Base-by-base conservation (phyloP, 2,797 vertebrate genomes). In the Galaxias olidus region DNA sequence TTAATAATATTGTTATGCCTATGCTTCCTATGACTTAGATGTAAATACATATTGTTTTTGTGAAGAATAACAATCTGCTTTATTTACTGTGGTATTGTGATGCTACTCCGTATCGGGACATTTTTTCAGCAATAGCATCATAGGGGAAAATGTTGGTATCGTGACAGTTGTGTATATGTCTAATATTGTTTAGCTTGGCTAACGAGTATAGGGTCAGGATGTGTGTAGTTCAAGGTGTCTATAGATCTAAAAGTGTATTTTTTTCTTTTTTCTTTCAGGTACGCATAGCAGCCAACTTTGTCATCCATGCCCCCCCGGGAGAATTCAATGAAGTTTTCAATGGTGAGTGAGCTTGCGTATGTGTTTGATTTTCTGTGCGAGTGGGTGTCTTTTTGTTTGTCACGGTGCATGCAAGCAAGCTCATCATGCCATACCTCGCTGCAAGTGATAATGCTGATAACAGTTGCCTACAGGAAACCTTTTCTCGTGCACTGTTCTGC, bases 241-340 rank as follows among this genome's bases (percentile, higher is more conserved):
- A 71, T 61, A 62, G 58, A 12, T 56, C 20, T 57, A 65, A 60
- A 30, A 60, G 53, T 41, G 13, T 55, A 11, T 42, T 55, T n/a
- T 19, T 30, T 19, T 53, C 48, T 64, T 83, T 14, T 41, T 86
- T 13, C 2, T 20, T 10, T 44, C 82, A 98, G 96, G 94, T 98
- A 80, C 95, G 96, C 85, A 94, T 98, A 92, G 94, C 96, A 68
- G 94, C 96, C 69, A 97, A 96, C 87, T 98, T 98, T 79, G 94
- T 98, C 83, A 96, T 95, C 87, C 96, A 98, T 64, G 95, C 96
- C 77, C 96, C 96, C 54, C 96, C 96, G 78, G 96, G 96, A 90
- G 96, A 98, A 89, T 98, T 98, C 88, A 98, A 98, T 77, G 96
- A 98, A 74, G 96, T 98, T 56, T 98, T 98, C 89, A 98, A 98